These are phyloP conservation scores for Cyaniris semiargus DNA, from an alignment of 2,888 invertebrate species.

Conservation along the genomic window DNA sequence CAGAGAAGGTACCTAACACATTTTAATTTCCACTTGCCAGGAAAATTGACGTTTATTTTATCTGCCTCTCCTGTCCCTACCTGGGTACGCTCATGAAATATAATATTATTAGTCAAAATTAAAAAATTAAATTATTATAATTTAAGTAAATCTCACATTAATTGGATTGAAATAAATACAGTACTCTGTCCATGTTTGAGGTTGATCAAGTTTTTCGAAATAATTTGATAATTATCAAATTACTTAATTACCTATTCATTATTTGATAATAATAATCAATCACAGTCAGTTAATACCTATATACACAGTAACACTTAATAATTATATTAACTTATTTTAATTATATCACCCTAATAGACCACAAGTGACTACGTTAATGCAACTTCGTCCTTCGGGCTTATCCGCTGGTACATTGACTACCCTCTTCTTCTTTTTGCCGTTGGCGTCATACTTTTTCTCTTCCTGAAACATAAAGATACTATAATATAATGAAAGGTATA, in stretches of 20 bases:
- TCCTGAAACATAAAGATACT: conserved; percentile 53
- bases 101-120: no score
- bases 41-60: no score
- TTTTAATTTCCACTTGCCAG: no score
- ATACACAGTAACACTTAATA: not conserved
- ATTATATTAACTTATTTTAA: not conserved
- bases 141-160: not conserved
- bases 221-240: not conserved
- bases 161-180: not conserved
- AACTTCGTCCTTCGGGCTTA: conserved; percentile 51
- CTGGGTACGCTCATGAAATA: no score
- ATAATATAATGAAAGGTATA: not conserved
- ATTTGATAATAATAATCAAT: no score
- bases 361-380: conserved; percentile 60
- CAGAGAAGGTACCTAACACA: no score
- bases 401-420: conserved; percentile 52
- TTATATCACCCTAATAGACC: conserved; percentile 56
- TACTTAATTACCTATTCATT: not conserved
- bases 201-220: not conserved
- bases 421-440: conserved; percentile 68
- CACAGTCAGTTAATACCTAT: no score
- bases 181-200: not conserved
- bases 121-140: no score
- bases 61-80: no score
- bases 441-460: conserved; percentile 66